These are phyloP conservation scores for Drosophila sordidula DNA, from an alignment of 2,888 invertebrate genomes.

Conservation along the genomic window DNA sequence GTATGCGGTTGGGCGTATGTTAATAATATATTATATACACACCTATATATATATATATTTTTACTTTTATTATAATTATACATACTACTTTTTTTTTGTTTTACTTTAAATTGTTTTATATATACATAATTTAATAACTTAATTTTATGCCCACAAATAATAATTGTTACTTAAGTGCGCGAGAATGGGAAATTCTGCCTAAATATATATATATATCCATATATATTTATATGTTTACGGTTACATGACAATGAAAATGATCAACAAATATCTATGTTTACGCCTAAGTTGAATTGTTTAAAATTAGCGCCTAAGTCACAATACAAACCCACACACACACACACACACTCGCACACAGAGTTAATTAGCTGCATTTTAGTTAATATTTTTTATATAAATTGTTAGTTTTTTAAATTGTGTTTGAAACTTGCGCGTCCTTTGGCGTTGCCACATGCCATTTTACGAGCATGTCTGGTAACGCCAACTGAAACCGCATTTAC, in stretches of 20 bases:
- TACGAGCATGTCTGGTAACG: conserved; percentile 7
- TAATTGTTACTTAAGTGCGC: conserved; percentile 50
- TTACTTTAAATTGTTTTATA: conserved; percentile 39
- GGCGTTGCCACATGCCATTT: conserved; percentile 19
- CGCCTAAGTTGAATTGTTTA: conserved; percentile 46
- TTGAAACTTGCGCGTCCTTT: conserved; percentile 1
- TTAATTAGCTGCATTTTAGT: conserved; percentile 58
- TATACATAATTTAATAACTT: not conserved
- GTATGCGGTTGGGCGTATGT: conserved; percentile 51
- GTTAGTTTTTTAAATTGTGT: conserved; percentile 33
- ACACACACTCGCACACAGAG: conserved; percentile 15
- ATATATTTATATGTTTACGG: conserved; percentile 12
- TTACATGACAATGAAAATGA: conserved; percentile 33
- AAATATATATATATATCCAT: no score
- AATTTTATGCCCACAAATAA: no score
- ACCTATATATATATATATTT: conserved; percentile 8
- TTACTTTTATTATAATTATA: not conserved
- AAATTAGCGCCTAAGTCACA: conserved; percentile 39
- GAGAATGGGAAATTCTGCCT: conserved; percentile 15
- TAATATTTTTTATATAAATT: conserved; percentile 15
- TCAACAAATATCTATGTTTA: conserved; percentile 39
- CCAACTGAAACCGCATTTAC: conserved; percentile 13
- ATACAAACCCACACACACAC: conserved; percentile 26
- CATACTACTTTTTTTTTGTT: conserved; percentile 31
- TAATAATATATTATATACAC: conserved; percentile 18